phyloP scores from a whole-genome alignment of 1,140 invertebrate species.

The Drosophila littoralis region DNA sequence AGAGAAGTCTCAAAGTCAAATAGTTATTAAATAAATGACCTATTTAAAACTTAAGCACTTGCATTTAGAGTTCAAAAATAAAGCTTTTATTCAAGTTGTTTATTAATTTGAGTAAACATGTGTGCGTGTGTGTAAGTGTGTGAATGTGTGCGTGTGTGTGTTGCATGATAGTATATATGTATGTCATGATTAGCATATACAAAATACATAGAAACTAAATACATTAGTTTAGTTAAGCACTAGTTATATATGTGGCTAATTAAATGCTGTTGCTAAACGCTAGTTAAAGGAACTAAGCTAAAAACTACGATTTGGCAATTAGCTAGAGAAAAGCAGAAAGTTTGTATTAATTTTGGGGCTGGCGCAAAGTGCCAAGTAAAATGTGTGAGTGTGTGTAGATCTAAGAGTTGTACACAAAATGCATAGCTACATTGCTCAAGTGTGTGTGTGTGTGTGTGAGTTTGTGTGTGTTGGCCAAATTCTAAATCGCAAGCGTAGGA shows the following conservation, averaged over 20 bases:
- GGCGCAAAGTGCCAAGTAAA: neutral
- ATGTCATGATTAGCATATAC: slow-evolving; percentile 60
- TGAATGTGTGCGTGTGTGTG: slow-evolving; percentile 18
- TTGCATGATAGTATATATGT: slow-evolving; percentile 27
- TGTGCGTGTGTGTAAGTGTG: slow-evolving; percentile 4
- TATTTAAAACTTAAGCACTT: slow-evolving; percentile 34
- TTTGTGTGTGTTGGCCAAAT: slow-evolving; percentile 11
- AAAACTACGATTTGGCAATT: slow-evolving; percentile 32
- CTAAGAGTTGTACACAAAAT: slow-evolving; percentile 64
- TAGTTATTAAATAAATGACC: slow-evolving; percentile 40
- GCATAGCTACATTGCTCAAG: slow-evolving; percentile 43
- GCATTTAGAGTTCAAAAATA: slow-evolving; percentile 18
- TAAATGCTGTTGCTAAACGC: slow-evolving; percentile 18
- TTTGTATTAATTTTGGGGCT: neutral
- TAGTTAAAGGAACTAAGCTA: slow-evolving; percentile 37
- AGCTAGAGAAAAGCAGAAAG: slow-evolving; percentile 25
- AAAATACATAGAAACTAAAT: slow-evolving; percentile 62
- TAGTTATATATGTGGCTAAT: slow-evolving; percentile 25
- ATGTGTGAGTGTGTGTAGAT: slow-evolving; percentile 9
- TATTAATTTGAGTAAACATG: neutral
- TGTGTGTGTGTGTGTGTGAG: slow-evolving; percentile 17
- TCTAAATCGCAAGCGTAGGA: slow-evolving; percentile 55
- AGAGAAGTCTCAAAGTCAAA: slow-evolving; percentile 18
- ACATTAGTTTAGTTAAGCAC: slow-evolving; percentile 32
- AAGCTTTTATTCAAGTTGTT: slow-evolving; percentile 15